Conservation (phyloP, 2,797 vertebrate species). For the Tokudaia tokunoshimensis region DNA sequence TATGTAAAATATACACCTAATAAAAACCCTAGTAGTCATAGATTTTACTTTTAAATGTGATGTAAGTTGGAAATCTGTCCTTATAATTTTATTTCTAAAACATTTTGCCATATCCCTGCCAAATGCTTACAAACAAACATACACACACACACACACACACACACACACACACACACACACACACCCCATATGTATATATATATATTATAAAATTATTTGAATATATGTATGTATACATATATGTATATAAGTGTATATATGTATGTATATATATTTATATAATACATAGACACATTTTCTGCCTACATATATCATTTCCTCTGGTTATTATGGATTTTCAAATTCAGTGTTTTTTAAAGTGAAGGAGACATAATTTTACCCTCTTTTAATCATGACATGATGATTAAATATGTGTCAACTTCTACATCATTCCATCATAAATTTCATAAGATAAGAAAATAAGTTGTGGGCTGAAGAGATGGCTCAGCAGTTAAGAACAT, state of each 20-base stretch:
- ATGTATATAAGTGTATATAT: neutral
- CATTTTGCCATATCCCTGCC: neutral
- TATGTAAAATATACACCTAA: neutral
- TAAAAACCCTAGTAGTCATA: neutral
- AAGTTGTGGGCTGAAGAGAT: neutral
- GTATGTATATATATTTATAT: neutral
- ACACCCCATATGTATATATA: too few relatives aligned
- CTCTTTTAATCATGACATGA: neutral
- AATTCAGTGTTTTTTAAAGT: neutral
- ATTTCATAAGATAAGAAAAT: neutral
- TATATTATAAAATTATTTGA: too few relatives aligned
- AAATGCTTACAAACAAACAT: neutral
- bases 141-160: too few relatives aligned
- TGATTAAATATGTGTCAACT: neutral
- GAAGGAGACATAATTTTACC: neutral
- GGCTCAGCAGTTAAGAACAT: too few relatives aligned
- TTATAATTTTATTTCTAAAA: neutral
- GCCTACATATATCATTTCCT: accelerated
- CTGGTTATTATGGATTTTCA: neutral
- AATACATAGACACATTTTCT: neutral
- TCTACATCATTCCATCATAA: neutral
- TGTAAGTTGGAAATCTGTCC: neutral
- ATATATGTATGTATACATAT: neutral
- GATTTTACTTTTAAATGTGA: neutral
- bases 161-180: too few relatives aligned